Base-by-base conservation (phyloP, 2,888 invertebrate species). In the Parnassius glacialis region DNA sequence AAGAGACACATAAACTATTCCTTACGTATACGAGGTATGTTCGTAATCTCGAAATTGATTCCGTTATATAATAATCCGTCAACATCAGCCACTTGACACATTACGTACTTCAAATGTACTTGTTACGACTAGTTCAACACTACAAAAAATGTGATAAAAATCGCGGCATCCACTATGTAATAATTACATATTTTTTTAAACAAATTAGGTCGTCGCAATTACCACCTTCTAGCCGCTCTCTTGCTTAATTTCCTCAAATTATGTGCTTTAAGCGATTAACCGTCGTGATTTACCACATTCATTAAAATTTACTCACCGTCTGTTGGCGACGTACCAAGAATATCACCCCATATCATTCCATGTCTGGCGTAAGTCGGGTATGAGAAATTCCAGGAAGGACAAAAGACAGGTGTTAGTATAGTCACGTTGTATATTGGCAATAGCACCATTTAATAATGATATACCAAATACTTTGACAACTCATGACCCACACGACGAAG, bases 201-300 rank as follows among this genome's bases (percentile, higher is more conserved):
- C 62, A 60, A 61, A 64, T 66, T 64, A 52, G 64, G 57, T 57
- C 59, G 25, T 25, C 60, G 10, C 44, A 54, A 64, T 66, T 56
- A 64, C 54, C 58, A 60, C 64, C 62, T 64, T 64, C 57, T 66
- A 58, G 59, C 48, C 48, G 55, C 60, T 52, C 53, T 55, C 52
- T 60, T 52, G 47, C 62, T 61, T 64, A 62, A 60, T 62, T 60
- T 60, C 44, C 53, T 60, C 52, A n/a, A 62, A 62, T 60, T 57
- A 64, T 57, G 50, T 47, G 58, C 51, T 52, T 58, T 20, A 60
- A 54, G 50, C 42, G 47, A 56, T 25, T 56, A 25, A 41, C 9
- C 9, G 48, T 50, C 16, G 25, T 34, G 7, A 34, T 34, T 45
- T 12, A 45, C 11, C 45, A 45, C 3, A 45, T 45, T 45, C 5